phyloP scores from a whole-genome alignment of 2,888 invertebrate species.

The Bruchidius siliquastri region DNA sequence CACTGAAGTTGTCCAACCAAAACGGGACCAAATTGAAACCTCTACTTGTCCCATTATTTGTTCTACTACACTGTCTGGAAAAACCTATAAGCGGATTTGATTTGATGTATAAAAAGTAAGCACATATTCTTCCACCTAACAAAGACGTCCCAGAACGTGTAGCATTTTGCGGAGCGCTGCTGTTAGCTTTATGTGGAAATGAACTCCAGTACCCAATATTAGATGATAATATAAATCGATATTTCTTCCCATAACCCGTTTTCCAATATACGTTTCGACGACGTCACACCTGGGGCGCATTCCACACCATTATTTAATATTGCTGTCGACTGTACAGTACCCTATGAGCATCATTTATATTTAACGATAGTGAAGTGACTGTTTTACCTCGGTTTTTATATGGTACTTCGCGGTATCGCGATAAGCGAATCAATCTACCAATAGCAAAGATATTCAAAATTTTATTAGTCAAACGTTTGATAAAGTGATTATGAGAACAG shows the following conservation, averaged over 20 bases:
- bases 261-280: neutral
- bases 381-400: neutral
- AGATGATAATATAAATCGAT: neutral
- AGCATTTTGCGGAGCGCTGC: neutral
- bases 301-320: neutral
- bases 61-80: neutral
- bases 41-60: neutral
- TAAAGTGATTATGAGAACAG: no score
- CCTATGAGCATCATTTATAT: neutral
- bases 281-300: neutral
- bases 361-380: neutral
- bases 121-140: neutral
- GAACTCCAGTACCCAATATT: neutral
- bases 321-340: neutral
- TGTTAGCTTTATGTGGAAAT: neutral
- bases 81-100: neutral
- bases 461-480: no score
- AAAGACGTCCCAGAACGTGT: neutral
- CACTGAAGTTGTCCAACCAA: no score
- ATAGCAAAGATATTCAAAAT: no score
- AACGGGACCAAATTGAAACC: neutral
- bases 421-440: no score
- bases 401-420: neutral
- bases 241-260: neutral
- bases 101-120: neutral